A percentile compares a stretch with the other conserved stretches of the same genome.
Evolutionary conservation across 1,140 invertebrate species (phyloP).

Genomic region (Sarcophaga bullata): DNA sequence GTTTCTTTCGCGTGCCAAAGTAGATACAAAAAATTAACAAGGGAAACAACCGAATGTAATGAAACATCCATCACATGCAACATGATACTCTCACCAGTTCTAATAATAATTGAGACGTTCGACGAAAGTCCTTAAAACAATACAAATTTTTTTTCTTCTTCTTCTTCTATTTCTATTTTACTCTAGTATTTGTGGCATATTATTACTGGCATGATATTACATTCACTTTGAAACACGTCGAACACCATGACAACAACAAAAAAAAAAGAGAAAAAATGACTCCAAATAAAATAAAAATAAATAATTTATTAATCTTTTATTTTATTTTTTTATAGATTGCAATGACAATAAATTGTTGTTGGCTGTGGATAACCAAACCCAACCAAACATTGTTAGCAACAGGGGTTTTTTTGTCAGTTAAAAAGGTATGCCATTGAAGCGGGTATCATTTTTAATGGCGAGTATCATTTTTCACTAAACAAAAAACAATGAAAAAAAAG

Average conservation of each 20-base stretch:
- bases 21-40: slow-evolving; percentile 5
- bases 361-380: neutral
- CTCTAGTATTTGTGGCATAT: too few relatives aligned
- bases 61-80: slow-evolving; percentile 34
- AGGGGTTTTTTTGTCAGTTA: too few relatives aligned
- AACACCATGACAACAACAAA: neutral
- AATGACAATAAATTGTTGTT: slow-evolving; percentile 25
- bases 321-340: slow-evolving; percentile 10
- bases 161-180: too few relatives aligned
- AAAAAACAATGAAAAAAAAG: neutral
- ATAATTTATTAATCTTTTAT: slow-evolving; percentile 38
- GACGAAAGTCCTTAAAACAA: neutral
- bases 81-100: neutral
- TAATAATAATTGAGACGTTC: neutral
- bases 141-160: too few relatives aligned
- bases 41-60: neutral
- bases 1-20: neutral
- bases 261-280: neutral
- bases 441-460: neutral
- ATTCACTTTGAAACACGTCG: neutral
- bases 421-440: too few relatives aligned
- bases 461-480: neutral
- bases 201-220: neutral
- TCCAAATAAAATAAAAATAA: slow-evolving; percentile 7
- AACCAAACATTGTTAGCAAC: neutral